phyloP scores from a whole-genome alignment of 2,797 vertebrate genomes.

The Sebastes minor region DNA sequence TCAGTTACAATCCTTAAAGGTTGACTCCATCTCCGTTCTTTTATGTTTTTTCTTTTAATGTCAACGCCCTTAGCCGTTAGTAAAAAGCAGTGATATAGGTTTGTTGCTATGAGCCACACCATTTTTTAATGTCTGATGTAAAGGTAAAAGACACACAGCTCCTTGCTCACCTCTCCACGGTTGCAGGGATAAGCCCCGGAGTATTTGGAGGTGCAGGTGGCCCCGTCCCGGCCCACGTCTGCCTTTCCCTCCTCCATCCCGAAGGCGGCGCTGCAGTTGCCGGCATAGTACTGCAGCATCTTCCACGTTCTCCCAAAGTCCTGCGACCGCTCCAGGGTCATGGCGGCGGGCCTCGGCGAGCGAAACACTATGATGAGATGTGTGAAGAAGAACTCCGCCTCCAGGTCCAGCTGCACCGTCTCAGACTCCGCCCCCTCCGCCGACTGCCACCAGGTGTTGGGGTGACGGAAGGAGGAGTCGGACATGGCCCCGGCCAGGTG shows the following conservation, averaged over 20 bases:
- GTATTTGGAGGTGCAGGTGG: constrained; percentile 93
- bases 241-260: constrained; percentile 86
- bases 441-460: constrained; percentile 97
- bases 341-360: constrained; percentile 91
- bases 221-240: constrained; percentile 67
- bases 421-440: constrained; percentile 82
- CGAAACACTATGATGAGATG: constrained; percentile 96
- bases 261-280: constrained; percentile 89
- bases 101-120: too few relatives aligned
- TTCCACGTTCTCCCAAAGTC: constrained; percentile 93
- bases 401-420: constrained; percentile 91
- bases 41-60: not conserved
- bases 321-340: constrained; percentile 94
- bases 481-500: constrained; percentile 91
- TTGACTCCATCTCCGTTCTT: too few relatives aligned
- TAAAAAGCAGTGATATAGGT: too few relatives aligned
- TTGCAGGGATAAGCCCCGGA: constrained; percentile 91
- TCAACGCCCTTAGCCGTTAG: too few relatives aligned
- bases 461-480: constrained; percentile 93
- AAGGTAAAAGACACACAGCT: not conserved
- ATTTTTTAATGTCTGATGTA: not conserved
- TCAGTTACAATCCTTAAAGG: not conserved
- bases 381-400: constrained; percentile 95
- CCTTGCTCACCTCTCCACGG: constrained; percentile 92
- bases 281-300: constrained; percentile 90